These are phyloP conservation scores for Ditula angustiorana DNA, from an alignment of 2,888 invertebrate genomes.

Conservation along the genomic window DNA sequence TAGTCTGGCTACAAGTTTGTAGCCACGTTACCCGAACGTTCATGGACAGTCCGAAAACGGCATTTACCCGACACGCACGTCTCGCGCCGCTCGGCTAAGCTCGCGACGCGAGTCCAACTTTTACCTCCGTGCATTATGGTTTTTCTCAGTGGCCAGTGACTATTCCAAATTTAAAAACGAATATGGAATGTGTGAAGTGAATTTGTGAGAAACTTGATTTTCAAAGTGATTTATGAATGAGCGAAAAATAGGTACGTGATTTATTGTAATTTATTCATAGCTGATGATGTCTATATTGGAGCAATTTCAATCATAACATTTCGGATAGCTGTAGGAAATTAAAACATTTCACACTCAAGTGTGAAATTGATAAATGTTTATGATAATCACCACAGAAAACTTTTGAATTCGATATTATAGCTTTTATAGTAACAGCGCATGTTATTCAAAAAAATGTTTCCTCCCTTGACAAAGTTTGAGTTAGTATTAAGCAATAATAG, in stretches of 20 bases:
- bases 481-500: too few relatives aligned
- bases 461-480: too few relatives aligned
- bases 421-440: not conserved
- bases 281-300: constrained; percentile 13
- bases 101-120: constrained; percentile 22
- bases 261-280: constrained; percentile 31
- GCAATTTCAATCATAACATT: constrained; percentile 9
- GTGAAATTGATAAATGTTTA: not conserved
- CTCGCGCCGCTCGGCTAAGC: not conserved
- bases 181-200: constrained; percentile 30
- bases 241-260: constrained; percentile 12
- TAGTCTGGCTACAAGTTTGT: not conserved
- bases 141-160: constrained; percentile 30
- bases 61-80: constrained; percentile 10
- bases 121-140: not conserved
- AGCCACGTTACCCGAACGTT: not conserved
- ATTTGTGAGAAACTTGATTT: constrained; percentile 2
- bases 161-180: constrained; percentile 10
- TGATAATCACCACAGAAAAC: not conserved
- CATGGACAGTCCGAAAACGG: constrained; percentile 25
- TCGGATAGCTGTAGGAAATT: not conserved
- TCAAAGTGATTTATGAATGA: constrained; percentile 10
- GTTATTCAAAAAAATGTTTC: too few relatives aligned
- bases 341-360: constrained; percentile 7
- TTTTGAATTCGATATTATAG: not conserved